Evolutionary conservation across 2,113 vertebrate species (phyloP).

Genomic region (Gobio gobio): DNA sequence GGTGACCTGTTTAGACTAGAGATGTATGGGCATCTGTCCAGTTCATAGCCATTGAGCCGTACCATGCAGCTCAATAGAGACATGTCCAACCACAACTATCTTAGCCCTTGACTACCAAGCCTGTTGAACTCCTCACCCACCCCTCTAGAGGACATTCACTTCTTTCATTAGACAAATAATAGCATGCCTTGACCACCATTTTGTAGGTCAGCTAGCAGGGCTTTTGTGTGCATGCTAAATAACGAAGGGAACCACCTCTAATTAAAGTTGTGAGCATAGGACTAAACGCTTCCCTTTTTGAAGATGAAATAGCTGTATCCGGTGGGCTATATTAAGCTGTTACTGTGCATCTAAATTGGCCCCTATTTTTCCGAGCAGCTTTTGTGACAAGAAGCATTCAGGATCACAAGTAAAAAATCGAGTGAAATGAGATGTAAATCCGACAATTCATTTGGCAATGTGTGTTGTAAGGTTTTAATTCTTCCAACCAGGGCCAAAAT

Average conservation of each 20-base stretch:
- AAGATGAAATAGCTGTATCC: slow-evolving; percentile 80
- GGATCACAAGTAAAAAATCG: slow-evolving; percentile 69
- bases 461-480: slow-evolving; percentile 87
- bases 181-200: slow-evolving; percentile 78
- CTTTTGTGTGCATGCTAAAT: slow-evolving; percentile 71
- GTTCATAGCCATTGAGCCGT: slow-evolving; percentile 68
- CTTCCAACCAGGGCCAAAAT: slow-evolving; percentile 85
- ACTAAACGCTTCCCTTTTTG: slow-evolving; percentile 65
- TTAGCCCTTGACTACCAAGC: slow-evolving; percentile 61
- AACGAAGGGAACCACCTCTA: slow-evolving; percentile 72
- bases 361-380: slow-evolving; percentile 87
- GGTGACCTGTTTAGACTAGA: slow-evolving; percentile 58
- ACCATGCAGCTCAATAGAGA: slow-evolving; percentile 71
- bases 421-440: slow-evolving; percentile 96
- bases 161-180: slow-evolving; percentile 77
- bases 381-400: slow-evolving; percentile 89
- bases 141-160: slow-evolving; percentile 77
- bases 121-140: slow-evolving; percentile 76
- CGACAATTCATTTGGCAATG: slow-evolving; percentile 85
- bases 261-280: slow-evolving; percentile 70
- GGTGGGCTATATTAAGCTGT: slow-evolving; percentile 90
- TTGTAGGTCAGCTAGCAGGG: slow-evolving; percentile 78
- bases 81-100: slow-evolving; percentile 72
- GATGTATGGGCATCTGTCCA: slow-evolving; percentile 65
- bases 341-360: slow-evolving; percentile 96